Evolutionary conservation across 2,888 invertebrate species (phyloP).

Genomic region (Piscicola geometra): DNA sequence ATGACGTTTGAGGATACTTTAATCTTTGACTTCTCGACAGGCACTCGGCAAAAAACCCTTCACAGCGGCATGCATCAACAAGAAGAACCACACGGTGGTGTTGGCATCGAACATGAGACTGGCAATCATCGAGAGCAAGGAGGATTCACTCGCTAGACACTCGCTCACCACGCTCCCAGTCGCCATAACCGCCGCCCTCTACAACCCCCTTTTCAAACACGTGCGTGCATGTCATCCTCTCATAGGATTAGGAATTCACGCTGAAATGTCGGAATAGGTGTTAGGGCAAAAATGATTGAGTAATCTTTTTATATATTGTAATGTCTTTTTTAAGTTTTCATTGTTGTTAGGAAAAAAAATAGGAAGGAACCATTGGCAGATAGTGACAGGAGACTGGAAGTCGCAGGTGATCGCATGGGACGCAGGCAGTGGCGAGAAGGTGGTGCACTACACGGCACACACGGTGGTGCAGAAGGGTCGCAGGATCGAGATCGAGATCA

Average conservation of each 20-base stretch:
- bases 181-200: constrained; percentile 39
- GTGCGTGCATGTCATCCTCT: too few species aligned
- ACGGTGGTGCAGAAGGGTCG: constrained; percentile 62
- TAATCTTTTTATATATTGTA: too few species aligned
- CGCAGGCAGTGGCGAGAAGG: constrained; percentile 66
- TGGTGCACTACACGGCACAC: constrained; percentile 60
- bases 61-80: constrained; percentile 42
- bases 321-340: too few species aligned
- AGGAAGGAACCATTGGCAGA: constrained; percentile 48
- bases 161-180: not conserved
- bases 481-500: constrained; percentile 67
- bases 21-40: too few species aligned
- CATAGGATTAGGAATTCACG: too few species aligned
- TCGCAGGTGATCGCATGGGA: constrained; percentile 79
- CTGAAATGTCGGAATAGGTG: too few species aligned
- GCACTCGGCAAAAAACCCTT: constrained; percentile 36
- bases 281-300: too few species aligned
- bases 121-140: constrained; percentile 30
- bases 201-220: constrained; percentile 55
- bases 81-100: constrained; percentile 51
- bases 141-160: constrained; percentile 9
- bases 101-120: constrained; percentile 31
- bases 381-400: constrained; percentile 73
- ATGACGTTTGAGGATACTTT: not conserved
- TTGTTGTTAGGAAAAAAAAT: too few species aligned